Evolutionary conservation across 2,797 vertebrate species (phyloP).

Genomic region (Cirrhinus mrigala): DNA sequence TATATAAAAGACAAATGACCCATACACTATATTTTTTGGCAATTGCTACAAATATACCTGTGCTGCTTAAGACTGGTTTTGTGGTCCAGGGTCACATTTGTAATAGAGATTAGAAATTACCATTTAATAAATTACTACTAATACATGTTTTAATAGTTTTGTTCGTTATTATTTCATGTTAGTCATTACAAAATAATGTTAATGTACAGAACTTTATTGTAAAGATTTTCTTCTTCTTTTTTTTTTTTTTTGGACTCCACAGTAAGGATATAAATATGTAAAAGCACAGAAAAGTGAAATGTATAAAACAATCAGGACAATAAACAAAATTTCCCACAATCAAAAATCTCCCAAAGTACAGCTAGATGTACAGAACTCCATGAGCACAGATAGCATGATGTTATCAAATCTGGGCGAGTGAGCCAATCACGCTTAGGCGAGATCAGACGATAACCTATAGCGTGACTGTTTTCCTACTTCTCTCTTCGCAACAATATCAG

Average conservation of each 20-base stretch:
- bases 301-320: not conserved
- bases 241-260: not conserved
- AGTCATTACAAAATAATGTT: not conserved
- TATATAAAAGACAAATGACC: too few relatives aligned
- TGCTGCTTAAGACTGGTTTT: too few relatives aligned
- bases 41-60: too few relatives aligned
- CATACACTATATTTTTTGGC: too few relatives aligned
- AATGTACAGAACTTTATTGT: not conserved
- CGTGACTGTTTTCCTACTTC: conserved; percentile 69
- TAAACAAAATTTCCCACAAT: conserved; percentile 19
- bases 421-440: conserved; percentile 67
- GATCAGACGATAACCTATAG: conserved; percentile 71
- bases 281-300: not conserved
- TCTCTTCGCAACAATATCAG: conserved; percentile 71
- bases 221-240: not conserved
- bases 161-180: not conserved
- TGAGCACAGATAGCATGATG: conserved; percentile 32
- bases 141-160: too few relatives aligned
- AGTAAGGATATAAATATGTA: not conserved
- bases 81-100: too few relatives aligned
- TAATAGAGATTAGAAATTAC: too few relatives aligned
- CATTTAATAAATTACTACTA: too few relatives aligned
- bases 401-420: conserved; percentile 57
- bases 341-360: conserved; percentile 16
- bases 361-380: conserved; percentile 6